Conservation (phyloP, 2,888 invertebrate species). For the Drosophila pegasa region DNA sequence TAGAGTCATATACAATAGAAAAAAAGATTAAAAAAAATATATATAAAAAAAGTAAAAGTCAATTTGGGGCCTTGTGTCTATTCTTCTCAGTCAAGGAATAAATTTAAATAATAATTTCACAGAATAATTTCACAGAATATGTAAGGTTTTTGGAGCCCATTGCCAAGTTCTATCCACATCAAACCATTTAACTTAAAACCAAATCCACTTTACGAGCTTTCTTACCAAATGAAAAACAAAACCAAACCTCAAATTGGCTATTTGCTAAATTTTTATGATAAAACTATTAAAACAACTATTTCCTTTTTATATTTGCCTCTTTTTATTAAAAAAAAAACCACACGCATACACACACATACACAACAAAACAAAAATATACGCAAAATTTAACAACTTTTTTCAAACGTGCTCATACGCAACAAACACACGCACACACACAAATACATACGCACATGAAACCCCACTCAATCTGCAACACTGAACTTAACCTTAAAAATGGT, state of each 20-base stretch:
- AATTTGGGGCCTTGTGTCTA: too few relatives aligned
- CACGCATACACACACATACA: constrained; percentile 20
- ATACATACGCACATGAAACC: constrained; percentile 50
- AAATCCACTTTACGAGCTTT: constrained; percentile 28
- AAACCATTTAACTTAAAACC: constrained; percentile 13
- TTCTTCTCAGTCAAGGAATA: too few relatives aligned
- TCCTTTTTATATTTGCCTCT: constrained; percentile 76
- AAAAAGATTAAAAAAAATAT: neutral
- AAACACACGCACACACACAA: constrained; percentile 48
- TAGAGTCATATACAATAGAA: neutral
- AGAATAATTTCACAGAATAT: neutral
- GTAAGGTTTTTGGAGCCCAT: neutral
- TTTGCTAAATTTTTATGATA: constrained; percentile 69
- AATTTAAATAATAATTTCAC: neutral
- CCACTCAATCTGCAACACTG: constrained; percentile 46
- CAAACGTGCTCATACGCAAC: constrained; percentile 68
- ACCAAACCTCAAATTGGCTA: constrained; percentile 59
- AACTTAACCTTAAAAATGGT: constrained; percentile 44
- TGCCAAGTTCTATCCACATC: constrained; percentile 1
- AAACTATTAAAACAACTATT: constrained; percentile 81
- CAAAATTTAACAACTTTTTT: constrained; percentile 68
- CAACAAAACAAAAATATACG: constrained; percentile 40
- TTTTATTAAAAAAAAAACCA: constrained; percentile 65
- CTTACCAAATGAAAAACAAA: constrained; percentile 19
- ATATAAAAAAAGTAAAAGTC: neutral